Base-by-base conservation (phyloP, 2,113 vertebrate species). In the Myotis brandtii region DNA sequence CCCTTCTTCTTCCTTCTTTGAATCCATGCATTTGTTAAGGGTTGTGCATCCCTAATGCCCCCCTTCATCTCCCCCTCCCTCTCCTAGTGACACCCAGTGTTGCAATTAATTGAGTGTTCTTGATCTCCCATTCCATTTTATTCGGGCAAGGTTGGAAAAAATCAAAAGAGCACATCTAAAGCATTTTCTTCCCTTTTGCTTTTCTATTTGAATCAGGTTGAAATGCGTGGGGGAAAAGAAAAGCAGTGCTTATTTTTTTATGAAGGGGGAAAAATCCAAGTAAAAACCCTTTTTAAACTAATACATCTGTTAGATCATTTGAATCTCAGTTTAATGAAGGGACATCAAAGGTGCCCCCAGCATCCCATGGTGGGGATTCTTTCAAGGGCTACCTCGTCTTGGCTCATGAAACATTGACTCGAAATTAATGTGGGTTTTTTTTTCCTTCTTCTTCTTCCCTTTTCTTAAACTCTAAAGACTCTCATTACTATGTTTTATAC, bases 21-120 rank as follows among this genome's bases (percentile, higher is more conserved):
- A 98, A 97, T 98, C 98, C 97, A 97, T 98, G 98, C 98, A 98
- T 98, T 98, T 98, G 98, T 98, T 98, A 98, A 98, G 97, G 98
- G 97, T 97, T 98, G 97, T 98, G 98, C 98, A 98, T 99, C 98
- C 98, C 97, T 98, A 98, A 98, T 98, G 81, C 94, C 37, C 67
- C 93, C 95, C 95, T 89, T 89, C 90, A 75, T 91, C 96, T 86
- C 97, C 90, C 97, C 96, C 91, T 96, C 97, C 96, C 98, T 97
- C 97, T 98, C 95, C 97, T 84, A 97, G 97, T 98, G 98, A 98
- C 98, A 98, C 92, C 93, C 98, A 98, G 97, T 98, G 98, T 98
- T 98, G 98, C 98, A 99, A 98, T 98, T 99, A 99, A 99, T 98
- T 98, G 98, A 98, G 97, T 98, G 98, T 98, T 98, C 98, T 98